A percentile compares a stretch with the other conserved stretches of the same genome.
Conservation (phyloP, 2,888 invertebrate species). For the Cybosia mesomella region DNA sequence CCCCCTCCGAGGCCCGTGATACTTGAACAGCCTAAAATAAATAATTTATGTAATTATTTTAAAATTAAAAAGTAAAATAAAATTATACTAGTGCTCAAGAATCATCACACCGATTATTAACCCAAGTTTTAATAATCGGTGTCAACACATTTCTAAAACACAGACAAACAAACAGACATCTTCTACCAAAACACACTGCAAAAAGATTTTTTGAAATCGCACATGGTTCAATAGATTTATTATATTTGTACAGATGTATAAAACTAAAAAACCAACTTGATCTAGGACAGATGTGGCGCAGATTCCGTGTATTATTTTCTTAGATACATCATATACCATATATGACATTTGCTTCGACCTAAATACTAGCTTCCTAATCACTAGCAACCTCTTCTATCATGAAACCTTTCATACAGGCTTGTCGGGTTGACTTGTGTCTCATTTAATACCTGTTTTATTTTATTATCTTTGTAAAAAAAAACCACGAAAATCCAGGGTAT, state of each 20-base stretch:
- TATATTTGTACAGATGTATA: no score
- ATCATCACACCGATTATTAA: neutral
- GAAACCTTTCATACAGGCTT: neutral
- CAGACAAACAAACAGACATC: no score
- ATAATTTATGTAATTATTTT: slow-evolving; percentile 1
- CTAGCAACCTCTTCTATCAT: neutral
- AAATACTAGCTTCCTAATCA: no score
- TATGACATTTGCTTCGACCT: neutral
- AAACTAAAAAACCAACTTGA: no score
- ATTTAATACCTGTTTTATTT: neutral
- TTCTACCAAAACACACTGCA: no score
- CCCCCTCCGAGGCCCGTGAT: no score
- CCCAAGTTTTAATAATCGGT: neutral
- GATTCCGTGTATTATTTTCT: no score
- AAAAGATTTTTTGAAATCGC: no score
- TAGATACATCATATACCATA: neutral
- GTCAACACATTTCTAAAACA: neutral
- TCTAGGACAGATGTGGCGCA: no score
- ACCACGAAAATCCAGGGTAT: neutral
- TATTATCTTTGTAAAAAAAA: neutral
- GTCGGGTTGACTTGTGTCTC: neutral
- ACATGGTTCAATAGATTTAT: no score
- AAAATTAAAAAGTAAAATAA: neutral
- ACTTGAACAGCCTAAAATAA: neutral
- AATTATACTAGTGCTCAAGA: neutral